Evolutionary conservation across 2,888 invertebrate genomes (phyloP), one percentile per base, ranked within the genome.

Genomic region (Barypeithes pellucidus): DNA sequence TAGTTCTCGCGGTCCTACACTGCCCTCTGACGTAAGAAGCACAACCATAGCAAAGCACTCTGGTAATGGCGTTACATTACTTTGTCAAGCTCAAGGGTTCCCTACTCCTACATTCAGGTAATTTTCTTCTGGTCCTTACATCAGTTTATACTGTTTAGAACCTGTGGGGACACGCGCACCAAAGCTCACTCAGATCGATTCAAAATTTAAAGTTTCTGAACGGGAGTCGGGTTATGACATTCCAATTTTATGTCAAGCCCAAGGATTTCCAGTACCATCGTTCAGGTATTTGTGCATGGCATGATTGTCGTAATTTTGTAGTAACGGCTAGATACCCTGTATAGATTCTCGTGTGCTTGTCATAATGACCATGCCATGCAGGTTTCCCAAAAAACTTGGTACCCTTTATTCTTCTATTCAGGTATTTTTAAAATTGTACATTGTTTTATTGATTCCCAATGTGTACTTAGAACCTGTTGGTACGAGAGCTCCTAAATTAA

Each of bases 51-150:
- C 71, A 78, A 77, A 80, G 57, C 79, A 80, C 45, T 63, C 43
- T 5, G 67, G 50, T 78, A 89, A 89, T 82, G 89, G 90, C 82
- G 89, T 94, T 84, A 91, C 91, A 61, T 85, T 93, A 79, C 88
- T 93, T 83, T 94, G 93, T 85, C 93, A 92, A 85, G 92, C 93
- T 78, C 94, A 94, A 89, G 94, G 92, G 80, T 92, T 90, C 86
- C 94, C 94, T 22, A 80, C 82, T 67, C 85, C 85, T n/a, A 83
- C 87, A 72, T 91, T 88, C 87, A 90, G 90, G 73, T 75, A 73
- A 73, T 75, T 70, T 57, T 45, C 62, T 57, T 14, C 9, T 20
- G 22, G n/a, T 14, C 0, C 36, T 8, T 14, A 45, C 4, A 24
- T 65, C 4, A 0, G 24, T 43, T 41, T 65, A 24, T 36, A 9